Evolutionary conservation across 2,113 vertebrate genomes (phyloP).

Genomic region (Channa maculata): DNA sequence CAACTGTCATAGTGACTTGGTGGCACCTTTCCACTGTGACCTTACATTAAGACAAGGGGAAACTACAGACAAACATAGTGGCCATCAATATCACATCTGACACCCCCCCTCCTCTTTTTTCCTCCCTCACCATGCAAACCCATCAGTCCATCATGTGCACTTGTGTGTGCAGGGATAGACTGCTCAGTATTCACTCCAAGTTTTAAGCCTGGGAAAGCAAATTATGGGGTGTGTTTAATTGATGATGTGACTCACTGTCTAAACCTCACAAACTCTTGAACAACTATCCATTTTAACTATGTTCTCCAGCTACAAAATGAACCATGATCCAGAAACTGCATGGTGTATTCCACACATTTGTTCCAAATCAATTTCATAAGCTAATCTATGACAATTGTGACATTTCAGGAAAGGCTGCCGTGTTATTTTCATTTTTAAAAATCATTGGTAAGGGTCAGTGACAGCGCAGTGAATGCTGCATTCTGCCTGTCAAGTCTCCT

Average conservation of each 20-base stretch:
- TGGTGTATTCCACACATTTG: conserved; percentile 20
- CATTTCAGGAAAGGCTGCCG: conserved; percentile 28
- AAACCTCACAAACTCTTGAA: conserved; percentile 16
- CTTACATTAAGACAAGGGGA: conserved; percentile 74
- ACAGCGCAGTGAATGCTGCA: conserved; percentile 15
- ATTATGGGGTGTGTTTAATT: not conserved
- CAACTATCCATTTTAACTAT: not conserved
- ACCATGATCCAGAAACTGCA: not conserved
- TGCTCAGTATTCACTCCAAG: conserved; percentile 14
- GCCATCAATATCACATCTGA: conserved; percentile 71
- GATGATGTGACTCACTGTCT: conserved; percentile 11
- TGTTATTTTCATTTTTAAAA: conserved; percentile 15
- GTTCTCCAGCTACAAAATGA: conserved; percentile 13
- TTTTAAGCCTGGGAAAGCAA: conserved; percentile 15
- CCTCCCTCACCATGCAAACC: conserved; percentile 28
- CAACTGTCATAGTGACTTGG: conserved; percentile 68
- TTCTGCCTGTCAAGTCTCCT: conserved; percentile 11
- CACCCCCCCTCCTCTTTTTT: conserved; percentile 32
- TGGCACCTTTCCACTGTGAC: conserved; percentile 75
- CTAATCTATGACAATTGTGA: conserved; percentile 32
- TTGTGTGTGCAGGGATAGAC: conserved; percentile 3
- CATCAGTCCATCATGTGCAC: conserved; percentile 31
- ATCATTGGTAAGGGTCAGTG: conserved; percentile 20
- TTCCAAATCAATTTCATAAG: conserved; percentile 14
- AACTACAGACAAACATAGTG: conserved; percentile 54